Evolutionary conservation across 2,888 invertebrate genomes (phyloP).

Genomic region (Phortica magna): DNA sequence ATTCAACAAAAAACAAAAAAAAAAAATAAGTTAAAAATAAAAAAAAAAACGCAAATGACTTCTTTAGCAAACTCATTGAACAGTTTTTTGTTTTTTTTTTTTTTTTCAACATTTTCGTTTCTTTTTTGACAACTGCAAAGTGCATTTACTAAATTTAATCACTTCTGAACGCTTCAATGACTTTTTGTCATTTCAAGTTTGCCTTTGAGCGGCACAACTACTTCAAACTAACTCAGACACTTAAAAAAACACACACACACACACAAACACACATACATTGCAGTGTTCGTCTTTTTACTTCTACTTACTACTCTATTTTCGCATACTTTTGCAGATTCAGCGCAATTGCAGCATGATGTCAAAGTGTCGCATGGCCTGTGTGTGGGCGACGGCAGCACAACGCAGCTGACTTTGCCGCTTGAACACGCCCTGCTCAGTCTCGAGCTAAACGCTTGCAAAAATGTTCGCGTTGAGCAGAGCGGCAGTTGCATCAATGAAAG

Average conservation of each 20-base stretch:
- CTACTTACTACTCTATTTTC: not conserved
- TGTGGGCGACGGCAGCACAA: slow-evolving; percentile 58
- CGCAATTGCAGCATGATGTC: slow-evolving; percentile 57
- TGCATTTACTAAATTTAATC: slow-evolving; percentile 54
- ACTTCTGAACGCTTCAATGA: slow-evolving; percentile 55
- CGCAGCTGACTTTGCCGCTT: slow-evolving; percentile 63
- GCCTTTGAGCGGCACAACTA: slow-evolving; percentile 14
- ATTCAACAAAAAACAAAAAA: not conserved
- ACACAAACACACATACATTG: not conserved
- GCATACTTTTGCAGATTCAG: slow-evolving; percentile 48
- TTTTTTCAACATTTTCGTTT: slow-evolving; percentile 13
- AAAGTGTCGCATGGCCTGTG: slow-evolving; percentile 62
- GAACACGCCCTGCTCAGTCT: slow-evolving; percentile 61
- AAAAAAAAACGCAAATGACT: slow-evolving; percentile 10
- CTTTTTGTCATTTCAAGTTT: slow-evolving; percentile 52
- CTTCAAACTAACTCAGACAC: slow-evolving; percentile 12
- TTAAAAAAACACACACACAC: not conserved
- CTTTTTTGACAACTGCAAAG: slow-evolving; percentile 37
- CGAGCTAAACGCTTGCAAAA: slow-evolving; percentile 26
- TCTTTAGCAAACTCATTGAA: slow-evolving; percentile 33
- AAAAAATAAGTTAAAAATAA: not conserved
- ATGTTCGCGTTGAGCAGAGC: not conserved
- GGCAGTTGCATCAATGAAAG: not conserved
- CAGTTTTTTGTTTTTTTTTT: slow-evolving; percentile 5
- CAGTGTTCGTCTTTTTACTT: not conserved